These are phyloP conservation scores for Tenrec ecaudatus DNA, from an alignment of 2,113 vertebrate species.

Conservation along the genomic window DNA sequence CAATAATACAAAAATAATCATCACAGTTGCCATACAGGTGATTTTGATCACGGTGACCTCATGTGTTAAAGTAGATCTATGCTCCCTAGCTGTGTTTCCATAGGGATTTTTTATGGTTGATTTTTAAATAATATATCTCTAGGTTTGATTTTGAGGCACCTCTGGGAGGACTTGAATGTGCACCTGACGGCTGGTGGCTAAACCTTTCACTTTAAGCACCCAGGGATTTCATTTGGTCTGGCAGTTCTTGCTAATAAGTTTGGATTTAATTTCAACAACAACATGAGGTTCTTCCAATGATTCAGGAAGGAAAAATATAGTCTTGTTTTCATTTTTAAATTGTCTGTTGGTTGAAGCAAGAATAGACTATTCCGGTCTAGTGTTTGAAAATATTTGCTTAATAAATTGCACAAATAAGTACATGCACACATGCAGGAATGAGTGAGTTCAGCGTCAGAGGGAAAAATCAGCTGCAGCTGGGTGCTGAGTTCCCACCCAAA, in stretches of 20 bases:
- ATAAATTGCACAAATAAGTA: background rate
- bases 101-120: background rate
- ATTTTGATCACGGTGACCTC: background rate
- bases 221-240: no score
- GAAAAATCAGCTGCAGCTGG: background rate
- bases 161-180: background rate
- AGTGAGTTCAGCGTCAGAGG: background rate
- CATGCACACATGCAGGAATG: background rate
- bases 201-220: no score
- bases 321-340: slow-evolving; percentile 31
- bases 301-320: background rate
- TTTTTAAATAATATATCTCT: background rate
- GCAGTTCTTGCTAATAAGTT: background rate
- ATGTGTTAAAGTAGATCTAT: background rate
- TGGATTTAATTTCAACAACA: slow-evolving; percentile 13
- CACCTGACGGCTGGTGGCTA: background rate
- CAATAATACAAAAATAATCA: no score
- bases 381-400: slow-evolving; percentile 1
- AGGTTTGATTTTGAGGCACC: background rate
- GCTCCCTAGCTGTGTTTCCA: background rate
- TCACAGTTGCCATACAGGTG: background rate
- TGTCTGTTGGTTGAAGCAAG: background rate
- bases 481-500: background rate
- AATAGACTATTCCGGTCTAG: background rate
- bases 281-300: background rate